These are phyloP conservation scores for Lordiphosa fenestrarum DNA, from an alignment of 2,888 invertebrate genomes.

Conservation along the genomic window DNA sequence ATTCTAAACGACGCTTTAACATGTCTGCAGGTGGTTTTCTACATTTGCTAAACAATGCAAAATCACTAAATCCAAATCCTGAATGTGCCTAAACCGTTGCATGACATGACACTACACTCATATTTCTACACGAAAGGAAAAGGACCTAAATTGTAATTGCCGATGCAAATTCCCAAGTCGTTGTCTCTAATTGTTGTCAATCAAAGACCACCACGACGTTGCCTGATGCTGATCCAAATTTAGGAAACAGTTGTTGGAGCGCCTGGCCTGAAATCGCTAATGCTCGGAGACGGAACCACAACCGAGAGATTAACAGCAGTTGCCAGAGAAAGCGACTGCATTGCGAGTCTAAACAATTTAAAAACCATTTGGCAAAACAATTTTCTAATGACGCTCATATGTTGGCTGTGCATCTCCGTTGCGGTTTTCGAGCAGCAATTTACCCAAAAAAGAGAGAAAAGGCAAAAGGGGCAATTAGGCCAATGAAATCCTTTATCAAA, in stretches of 20 bases:
- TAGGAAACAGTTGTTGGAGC: constrained; percentile 58
- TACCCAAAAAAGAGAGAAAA: constrained; percentile 14
- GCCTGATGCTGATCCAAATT: constrained; percentile 17
- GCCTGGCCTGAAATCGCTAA: constrained; percentile 52
- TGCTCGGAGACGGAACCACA: constrained; percentile 46
- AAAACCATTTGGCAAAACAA: constrained; percentile 76
- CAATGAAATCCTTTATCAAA: constrained; percentile 72
- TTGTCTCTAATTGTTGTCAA: constrained; percentile 56
- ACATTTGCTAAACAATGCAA: no score
- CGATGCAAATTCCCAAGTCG: constrained; percentile 7
- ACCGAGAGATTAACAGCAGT: constrained; percentile 61
- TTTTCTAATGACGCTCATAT: constrained; percentile 74
- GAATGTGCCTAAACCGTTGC: no score
- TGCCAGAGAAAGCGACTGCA: constrained; percentile 54
- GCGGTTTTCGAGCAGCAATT: constrained; percentile 61
- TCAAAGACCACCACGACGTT: constrained; percentile 38
- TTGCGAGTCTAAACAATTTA: constrained; percentile 68
- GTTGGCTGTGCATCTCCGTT: constrained; percentile 63
- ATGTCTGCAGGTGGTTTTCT: no score
- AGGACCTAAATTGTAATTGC: constrained; percentile 18
- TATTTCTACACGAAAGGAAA: no score
- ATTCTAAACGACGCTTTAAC: no score
- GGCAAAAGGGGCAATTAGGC: constrained; percentile 52
- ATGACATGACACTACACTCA: no score
- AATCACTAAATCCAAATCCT: no score